Base-by-base conservation (phyloP, 2,797 vertebrate genomes). In the Enteromius anoplus region DNA sequence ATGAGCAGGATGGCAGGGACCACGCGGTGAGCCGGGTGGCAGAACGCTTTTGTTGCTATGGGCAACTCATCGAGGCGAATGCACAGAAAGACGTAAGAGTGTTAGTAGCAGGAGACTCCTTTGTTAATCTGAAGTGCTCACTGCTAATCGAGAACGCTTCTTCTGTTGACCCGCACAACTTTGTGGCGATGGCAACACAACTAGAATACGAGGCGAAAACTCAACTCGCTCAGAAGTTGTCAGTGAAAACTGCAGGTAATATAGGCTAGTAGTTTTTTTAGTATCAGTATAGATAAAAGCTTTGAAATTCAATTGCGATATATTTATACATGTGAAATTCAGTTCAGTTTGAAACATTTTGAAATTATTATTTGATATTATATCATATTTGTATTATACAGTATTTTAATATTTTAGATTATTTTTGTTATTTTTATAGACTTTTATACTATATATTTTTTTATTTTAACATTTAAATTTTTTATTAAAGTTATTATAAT, bases 171-270 rank as follows among this genome's bases (percentile, higher is more conserved):
- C 89, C 92, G 19, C 66, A 19, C 69, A 96, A 92, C 62, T 93
- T 99, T 62, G 87, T 97, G 11, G 93, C 95, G 0, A 19, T 94
- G 73, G 92, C 96, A 0, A 93, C 95, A 3, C 93, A 95, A 5
- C 88, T 97, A 87, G 96, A 97, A 91, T 93, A 91, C 2, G 87
- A 95, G 88, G 96, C 95, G 3, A 96, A 92, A 88, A 94, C 95
- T 1, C 42, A 80, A 4, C 66, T 99, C 12, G 96, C 96, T 8
- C 91, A 91, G 79, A 96, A 96, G 90, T 70, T 99, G 83, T 88
- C 85, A 3, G 94, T 95, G 1, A 92, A 83, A 0, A 4, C 92
- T 1, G 70, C 94, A 89, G 94, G 98, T 99, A 88, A 23, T 62
- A 14, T 26, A 26, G 26, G 26, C 26, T 29, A 29, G 7, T 21